These are phyloP conservation scores for Paralinhomoeus sp. DNA, from an alignment of 2,888 invertebrate species.

Conservation along the genomic window DNA sequence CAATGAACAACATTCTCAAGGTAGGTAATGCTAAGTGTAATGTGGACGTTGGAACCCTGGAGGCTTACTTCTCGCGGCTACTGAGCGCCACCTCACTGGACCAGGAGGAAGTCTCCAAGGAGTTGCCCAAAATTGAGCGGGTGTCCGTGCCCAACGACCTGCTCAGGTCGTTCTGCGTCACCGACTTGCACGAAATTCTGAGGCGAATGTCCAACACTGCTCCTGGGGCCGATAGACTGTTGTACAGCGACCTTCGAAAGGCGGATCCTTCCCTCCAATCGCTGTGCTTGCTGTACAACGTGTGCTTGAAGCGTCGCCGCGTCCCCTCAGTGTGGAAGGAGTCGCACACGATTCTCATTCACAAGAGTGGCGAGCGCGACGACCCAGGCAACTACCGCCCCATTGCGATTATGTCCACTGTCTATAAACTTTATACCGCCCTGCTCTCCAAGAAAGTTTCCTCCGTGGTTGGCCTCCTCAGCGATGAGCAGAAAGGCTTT, in stretches of 20 bases:
- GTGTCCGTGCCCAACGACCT: background rate
- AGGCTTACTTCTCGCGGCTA: background rate
- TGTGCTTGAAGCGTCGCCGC: background rate
- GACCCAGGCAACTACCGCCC: slow-evolving; percentile 17
- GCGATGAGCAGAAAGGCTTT: slow-evolving; percentile 24
- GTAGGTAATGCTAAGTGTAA: background rate
- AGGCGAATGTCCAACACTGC: background rate
- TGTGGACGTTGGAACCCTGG: background rate
- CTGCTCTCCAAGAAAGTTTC: background rate
- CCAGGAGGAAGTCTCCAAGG: background rate
- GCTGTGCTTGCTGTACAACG: background rate
- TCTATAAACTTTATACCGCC: slow-evolving; percentile 9
- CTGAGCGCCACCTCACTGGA: background rate
- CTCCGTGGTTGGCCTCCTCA: slow-evolving; percentile 9
- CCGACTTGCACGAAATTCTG: background rate
- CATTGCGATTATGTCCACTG: slow-evolving; percentile 9
- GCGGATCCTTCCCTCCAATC: background rate
- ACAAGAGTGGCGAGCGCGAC: slow-evolving; percentile 13
- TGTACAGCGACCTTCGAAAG: background rate
- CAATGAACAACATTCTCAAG: background rate
- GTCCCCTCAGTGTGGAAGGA: slow-evolving; percentile 9
- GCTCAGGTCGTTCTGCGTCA: background rate
- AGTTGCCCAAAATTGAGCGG: background rate
- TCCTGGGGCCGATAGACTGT: background rate
- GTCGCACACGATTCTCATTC: slow-evolving; percentile 10